Conservation (phyloP, 1,140 invertebrate species). For the Diabrotica virgifera region DNA sequence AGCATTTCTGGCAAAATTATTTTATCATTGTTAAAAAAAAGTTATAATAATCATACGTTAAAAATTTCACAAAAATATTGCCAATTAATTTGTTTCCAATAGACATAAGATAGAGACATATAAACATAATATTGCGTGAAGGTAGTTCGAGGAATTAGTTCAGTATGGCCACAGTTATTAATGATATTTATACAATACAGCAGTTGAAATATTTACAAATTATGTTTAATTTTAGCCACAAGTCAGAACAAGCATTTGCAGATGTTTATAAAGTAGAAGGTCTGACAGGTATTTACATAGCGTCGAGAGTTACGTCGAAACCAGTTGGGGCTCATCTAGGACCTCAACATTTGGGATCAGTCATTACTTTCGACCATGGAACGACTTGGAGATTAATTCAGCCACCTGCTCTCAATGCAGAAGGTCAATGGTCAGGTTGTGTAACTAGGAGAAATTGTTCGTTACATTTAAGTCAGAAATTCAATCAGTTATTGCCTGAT, state of each 20-base stretch:
- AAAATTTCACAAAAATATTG: too few species aligned
- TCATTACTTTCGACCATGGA: slow-evolving; percentile 5
- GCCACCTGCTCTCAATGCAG: neutral
- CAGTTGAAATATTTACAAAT: neutral
- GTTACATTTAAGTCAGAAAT: slow-evolving; percentile 4
- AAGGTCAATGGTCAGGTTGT: neutral
- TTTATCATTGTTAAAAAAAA: too few species aligned
- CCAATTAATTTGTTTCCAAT: too few species aligned
- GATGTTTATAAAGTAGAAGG: slow-evolving; percentile 1
- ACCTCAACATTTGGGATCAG: neutral
- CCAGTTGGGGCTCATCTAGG: neutral
- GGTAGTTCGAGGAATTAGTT: too few species aligned
- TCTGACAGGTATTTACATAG: neutral
- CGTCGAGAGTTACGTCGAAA: neutral
- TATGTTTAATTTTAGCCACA: neutral
- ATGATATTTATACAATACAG: too few species aligned
- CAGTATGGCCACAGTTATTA: too few species aligned
- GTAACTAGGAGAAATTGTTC: neutral
- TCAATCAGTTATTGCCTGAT: neutral
- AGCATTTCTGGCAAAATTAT: too few species aligned
- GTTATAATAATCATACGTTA: too few species aligned
- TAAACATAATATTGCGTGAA: too few species aligned
- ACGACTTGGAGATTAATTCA: neutral
- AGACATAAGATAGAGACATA: too few species aligned
- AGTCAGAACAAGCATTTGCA: neutral